Evolutionary conservation across 2,797 vertebrate species (phyloP).

Genomic region (Sebastes iracundus): DNA sequence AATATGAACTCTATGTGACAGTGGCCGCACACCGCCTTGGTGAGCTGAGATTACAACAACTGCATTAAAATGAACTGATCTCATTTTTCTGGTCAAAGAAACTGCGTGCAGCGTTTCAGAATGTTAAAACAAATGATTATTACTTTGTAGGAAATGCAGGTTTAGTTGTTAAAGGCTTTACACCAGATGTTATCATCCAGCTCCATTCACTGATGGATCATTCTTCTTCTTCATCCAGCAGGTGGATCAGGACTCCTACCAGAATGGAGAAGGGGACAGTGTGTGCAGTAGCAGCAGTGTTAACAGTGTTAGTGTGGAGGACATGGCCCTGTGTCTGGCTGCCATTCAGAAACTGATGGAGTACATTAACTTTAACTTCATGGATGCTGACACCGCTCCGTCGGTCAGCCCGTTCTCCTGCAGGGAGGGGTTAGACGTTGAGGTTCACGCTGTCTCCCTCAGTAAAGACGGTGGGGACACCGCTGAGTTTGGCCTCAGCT

Average conservation of each 20-base stretch:
- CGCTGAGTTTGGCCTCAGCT: slow-evolving; percentile 90
- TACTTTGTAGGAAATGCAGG: background rate
- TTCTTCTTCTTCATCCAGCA: slow-evolving; percentile 15
- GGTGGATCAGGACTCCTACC: slow-evolving; percentile 35
- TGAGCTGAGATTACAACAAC: background rate
- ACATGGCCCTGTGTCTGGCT: slow-evolving; percentile 83
- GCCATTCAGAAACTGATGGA: slow-evolving; percentile 92
- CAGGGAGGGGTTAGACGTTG: slow-evolving; percentile 79
- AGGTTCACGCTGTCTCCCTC: slow-evolving; percentile 89
- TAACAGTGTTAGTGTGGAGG: slow-evolving; percentile 16
- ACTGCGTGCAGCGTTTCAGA: background rate
- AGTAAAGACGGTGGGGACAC: slow-evolving; percentile 82
- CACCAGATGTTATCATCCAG: background rate
- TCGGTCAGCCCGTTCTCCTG: slow-evolving; percentile 19
- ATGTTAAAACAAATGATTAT: background rate
- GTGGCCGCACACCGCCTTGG: background rate
- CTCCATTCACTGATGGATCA: background rate
- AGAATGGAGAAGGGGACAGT: slow-evolving; percentile 66
- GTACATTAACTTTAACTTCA: slow-evolving; percentile 95
- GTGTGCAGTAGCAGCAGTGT: slow-evolving; percentile 69
- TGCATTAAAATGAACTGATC: background rate
- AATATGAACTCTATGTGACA: background rate
- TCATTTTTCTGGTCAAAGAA: background rate
- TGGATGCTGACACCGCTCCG: slow-evolving; percentile 76
- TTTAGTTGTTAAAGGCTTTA: background rate